Percentiles rank a stretch among this genome's conserved stretches.
phyloP scores from a whole-genome alignment of 2,888 invertebrate genomes.

The Anagyrus pseudococci region DNA sequence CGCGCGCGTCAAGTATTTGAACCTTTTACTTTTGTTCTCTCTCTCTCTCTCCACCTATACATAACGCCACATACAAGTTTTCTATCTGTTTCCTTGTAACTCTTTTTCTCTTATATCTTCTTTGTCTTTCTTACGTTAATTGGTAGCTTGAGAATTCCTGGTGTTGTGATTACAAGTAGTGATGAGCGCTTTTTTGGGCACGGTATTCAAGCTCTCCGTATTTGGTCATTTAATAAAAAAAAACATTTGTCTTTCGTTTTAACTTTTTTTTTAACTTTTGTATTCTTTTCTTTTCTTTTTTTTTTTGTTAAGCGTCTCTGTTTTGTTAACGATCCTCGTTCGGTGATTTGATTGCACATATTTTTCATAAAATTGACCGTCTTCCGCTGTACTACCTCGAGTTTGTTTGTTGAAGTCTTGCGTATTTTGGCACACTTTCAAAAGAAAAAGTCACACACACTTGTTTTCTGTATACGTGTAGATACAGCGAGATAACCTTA shows the following conservation, averaged over 20 bases:
- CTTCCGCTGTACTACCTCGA: constrained; percentile 27
- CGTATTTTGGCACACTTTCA: constrained; percentile 35
- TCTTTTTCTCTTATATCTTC: constrained; percentile 42
- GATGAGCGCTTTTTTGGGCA: constrained; percentile 57
- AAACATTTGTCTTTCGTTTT: constrained; percentile 44
- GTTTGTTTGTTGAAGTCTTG: constrained; percentile 39
- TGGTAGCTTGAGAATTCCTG: constrained; percentile 56
- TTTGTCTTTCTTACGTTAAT: constrained; percentile 46
- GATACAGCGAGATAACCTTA: constrained; percentile 19
- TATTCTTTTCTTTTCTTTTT: constrained; percentile 22
- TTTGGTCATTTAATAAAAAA: constrained; percentile 38
- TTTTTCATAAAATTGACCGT: constrained; percentile 48
- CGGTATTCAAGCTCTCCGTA: constrained; percentile 51
- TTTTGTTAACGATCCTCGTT: constrained; percentile 38
- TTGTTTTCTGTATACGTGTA: constrained; percentile 14
- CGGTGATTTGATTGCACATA: constrained; percentile 47
- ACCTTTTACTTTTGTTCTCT: constrained; percentile 25
- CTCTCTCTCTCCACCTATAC: not conserved
- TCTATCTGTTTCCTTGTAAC: constrained; percentile 35
- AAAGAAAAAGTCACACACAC: constrained; percentile 2
- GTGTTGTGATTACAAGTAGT: constrained; percentile 56
- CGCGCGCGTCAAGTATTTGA: constrained; percentile 20
- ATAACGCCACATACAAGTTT: not conserved
- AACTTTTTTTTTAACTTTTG: not conserved
- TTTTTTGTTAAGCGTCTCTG: constrained; percentile 18